Evolutionary conservation across 2,113 vertebrate species (phyloP), one percentile per base, ranked within the genome.

Genomic region (Rhizomys pruinosus): DNA sequence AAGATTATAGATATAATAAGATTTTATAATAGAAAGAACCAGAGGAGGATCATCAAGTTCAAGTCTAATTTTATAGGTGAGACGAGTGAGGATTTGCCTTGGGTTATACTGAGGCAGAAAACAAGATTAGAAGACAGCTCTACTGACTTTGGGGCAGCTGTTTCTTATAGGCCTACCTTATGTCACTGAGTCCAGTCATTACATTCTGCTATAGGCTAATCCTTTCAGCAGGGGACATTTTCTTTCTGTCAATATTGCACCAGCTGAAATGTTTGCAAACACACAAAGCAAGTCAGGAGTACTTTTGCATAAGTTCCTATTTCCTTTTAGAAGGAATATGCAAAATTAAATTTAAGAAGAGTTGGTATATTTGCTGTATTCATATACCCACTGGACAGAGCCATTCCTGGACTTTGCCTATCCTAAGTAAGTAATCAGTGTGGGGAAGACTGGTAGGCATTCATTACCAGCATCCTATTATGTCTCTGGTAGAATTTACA

Each of bases 291-390:
- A 92, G 17, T 86, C 88, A 93, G 69, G 93, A 92, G 42, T 72
- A 89, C 12, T 95, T 97, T 95, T 94, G 92, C 89, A 96, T 96
- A 93, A 88, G 87, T 93, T 92, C 52, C 17, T 72, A 96, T 90
- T 95, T 96, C 82, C 90, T 94, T 79, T 90, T 86, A 88, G 59
- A 88, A 87, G 64, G 32, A 16, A 90, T 72, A 93, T 95, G 82
- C 82, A 97, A 96, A 92, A 37, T 84, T 78, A 27, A 0, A 66
- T 77, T 68, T 78, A 90, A 52, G 86, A 55, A 37, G 25, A 90
- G n/a, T 77, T 47, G 4, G 22, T 72, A 90, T 13, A 29, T 88
- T 87, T 87, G 25, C 63, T 68, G 20, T 25, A 79, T 71, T 81
- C 52, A 82, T 15, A 76, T 44, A 87, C 42, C 73, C 61, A 59